Conservation (phyloP, 2,113 vertebrate genomes). For the Mastomys coucha region DNA sequence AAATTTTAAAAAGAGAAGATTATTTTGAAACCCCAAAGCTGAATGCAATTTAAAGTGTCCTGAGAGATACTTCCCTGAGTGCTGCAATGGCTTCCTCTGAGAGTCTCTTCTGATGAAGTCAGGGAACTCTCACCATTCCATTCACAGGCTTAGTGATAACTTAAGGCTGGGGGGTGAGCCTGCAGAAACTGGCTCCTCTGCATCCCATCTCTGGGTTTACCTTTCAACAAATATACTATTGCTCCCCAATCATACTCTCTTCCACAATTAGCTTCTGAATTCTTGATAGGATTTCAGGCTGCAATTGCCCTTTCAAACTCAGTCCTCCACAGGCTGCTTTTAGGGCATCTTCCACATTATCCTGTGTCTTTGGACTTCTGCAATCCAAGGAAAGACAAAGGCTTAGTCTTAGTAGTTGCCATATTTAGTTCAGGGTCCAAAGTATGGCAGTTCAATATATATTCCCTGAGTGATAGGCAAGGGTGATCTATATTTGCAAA, state of each 20-base stretch:
- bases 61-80: neutral
- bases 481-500: neutral
- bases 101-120: neutral
- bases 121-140: neutral
- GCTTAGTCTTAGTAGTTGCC: neutral
- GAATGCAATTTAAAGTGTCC: neutral
- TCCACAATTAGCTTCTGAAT: neutral
- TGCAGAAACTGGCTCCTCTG: neutral
- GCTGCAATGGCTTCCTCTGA: neutral
- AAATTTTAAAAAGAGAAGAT: slow-evolving; percentile 30
- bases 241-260: neutral
- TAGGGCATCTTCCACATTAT: neutral
- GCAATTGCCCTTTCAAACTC: neutral
- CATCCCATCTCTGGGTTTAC: neutral
- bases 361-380: neutral
- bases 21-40: neutral
- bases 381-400: neutral
- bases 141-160: neutral
- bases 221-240: slow-evolving; percentile 10
- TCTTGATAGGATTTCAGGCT: neutral
- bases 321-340: neutral
- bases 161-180: neutral
- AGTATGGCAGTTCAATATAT: neutral
- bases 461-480: neutral
- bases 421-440: neutral